Evolutionary conservation across 2,888 invertebrate genomes (phyloP), one percentile per base, ranked within the genome.

Genomic region (Sturmia bella): DNA sequence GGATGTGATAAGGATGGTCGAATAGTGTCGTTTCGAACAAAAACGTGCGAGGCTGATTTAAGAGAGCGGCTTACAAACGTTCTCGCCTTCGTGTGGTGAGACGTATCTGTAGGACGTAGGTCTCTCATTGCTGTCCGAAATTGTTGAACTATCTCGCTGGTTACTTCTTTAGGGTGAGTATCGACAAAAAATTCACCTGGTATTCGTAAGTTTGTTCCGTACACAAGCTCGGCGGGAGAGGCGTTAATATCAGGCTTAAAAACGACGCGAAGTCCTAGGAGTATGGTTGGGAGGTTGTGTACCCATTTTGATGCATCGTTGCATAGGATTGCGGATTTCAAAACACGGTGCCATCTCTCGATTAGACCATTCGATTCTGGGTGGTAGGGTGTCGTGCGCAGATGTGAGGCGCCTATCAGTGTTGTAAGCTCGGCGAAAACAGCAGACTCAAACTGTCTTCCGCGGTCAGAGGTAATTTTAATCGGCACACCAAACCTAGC

Each of bases 1-100:
- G 73, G 73, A 15, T 72, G 69, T n/a, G 66, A 63, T 5, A 83
- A 70, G 12, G 74, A 64, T 0, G 74, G 74, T 2, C 17, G 17
- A 17, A 74, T 27, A 0, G 57, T 48, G n/a, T 79, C 83, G 43
- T 83, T 79, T n/a, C 70, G 39, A 1, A 83, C 57, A 13, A 68
- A 83, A 13, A 80, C 75, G 43, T 82, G 64, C 2, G 74, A n/a
- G n/a, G n/a, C 57, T 2, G 70, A 17, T 1, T 48, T 1, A 0
- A 4, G 11, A 3, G 72, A 50, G 19, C 37, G 21, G 7, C 48
- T 75, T n/a, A 75, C 15, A 17, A 68, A 75, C 0, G 66, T 50
- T 59, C 0, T 19, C 0, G 15, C 7, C 1, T 9, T 59, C 3
- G 64, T 32, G n/a, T 80, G 76, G 48, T 72, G 56, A 0, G 66